Percentiles rank a stretch among this genome's conserved stretches.
phyloP scores from a whole-genome alignment of 1,140 invertebrate species.

The Parapsyche elsis region DNA sequence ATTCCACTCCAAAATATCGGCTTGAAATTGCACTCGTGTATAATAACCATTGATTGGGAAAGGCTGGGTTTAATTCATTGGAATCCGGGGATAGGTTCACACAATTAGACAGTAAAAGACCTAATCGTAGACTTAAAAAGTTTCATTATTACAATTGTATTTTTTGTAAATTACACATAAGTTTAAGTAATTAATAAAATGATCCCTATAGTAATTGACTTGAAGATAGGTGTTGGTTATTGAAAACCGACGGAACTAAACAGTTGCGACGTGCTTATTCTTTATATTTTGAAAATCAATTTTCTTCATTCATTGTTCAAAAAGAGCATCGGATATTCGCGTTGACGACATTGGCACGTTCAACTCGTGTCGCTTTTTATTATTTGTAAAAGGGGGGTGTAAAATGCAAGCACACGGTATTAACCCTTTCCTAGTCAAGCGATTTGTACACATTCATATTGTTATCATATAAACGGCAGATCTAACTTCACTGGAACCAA shows the following conservation, averaged over 20 bases:
- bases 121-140: constrained; percentile 7
- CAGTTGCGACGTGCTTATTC: constrained; percentile 12
- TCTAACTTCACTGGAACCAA: no score
- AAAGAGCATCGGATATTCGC: neutral
- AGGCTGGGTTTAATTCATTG: no score
- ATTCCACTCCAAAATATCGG: no score
- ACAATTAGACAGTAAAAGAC: neutral
- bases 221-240: constrained; percentile 67
- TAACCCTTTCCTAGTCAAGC: neutral
- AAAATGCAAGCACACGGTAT: neutral
- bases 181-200: constrained; percentile 60
- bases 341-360: neutral
- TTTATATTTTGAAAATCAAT: no score
- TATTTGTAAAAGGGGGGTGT: neutral
- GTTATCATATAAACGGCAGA: no score
- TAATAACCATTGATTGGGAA: no score
- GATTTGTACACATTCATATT: no score
- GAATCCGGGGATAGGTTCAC: no score
- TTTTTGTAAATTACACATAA: constrained; percentile 35
- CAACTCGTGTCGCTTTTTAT: neutral
- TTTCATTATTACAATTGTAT: constrained; percentile 24
- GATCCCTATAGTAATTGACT: constrained; percentile 78
- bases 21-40: no score
- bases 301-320: no score
- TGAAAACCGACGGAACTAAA: constrained; percentile 51